Percentiles rank a stretch among this genome's conserved stretches.
Conservation (phyloP, 2,113 vertebrate genomes). For the Noturus placidus region DNA sequence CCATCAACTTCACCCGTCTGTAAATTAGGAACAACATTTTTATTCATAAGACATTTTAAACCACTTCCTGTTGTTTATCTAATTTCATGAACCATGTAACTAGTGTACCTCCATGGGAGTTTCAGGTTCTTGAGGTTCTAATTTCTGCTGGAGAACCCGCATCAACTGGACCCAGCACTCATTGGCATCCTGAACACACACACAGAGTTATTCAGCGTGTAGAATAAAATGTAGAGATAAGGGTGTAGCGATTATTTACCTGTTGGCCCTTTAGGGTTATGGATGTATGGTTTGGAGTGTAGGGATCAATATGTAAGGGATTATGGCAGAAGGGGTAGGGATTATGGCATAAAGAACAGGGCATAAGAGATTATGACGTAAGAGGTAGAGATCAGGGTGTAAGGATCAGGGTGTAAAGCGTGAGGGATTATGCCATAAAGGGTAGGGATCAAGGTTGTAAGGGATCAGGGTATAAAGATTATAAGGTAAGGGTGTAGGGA, state of each 20-base stretch:
- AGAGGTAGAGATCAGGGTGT: too few relatives aligned
- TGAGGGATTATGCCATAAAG: too few relatives aligned
- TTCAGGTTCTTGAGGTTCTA: constrained; percentile 87
- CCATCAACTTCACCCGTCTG: constrained; percentile 66
- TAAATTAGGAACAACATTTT: background rate
- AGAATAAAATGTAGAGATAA: too few relatives aligned
- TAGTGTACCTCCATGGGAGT: constrained; percentile 84
- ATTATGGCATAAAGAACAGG: too few relatives aligned
- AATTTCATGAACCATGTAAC: background rate
- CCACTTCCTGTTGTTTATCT: background rate
- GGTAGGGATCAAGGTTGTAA: background rate
- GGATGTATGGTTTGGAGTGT: too few relatives aligned
- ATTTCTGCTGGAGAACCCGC: constrained; percentile 94
- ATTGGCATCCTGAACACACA: constrained; percentile 85
- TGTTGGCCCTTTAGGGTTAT: too few relatives aligned
- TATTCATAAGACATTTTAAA: background rate
- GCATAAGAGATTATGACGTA: too few relatives aligned
- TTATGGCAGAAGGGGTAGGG: too few relatives aligned
- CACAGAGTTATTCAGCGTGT: too few relatives aligned
- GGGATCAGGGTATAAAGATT: too few relatives aligned
- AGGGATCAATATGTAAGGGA: too few relatives aligned
- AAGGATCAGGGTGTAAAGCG: background rate
- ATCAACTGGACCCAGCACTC: constrained; percentile 98
- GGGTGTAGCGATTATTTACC: too few relatives aligned
- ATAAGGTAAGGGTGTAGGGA: background rate